phyloP scores from a whole-genome alignment of 2,797 vertebrate genomes.

The Macroramphosus scolopax region DNA sequence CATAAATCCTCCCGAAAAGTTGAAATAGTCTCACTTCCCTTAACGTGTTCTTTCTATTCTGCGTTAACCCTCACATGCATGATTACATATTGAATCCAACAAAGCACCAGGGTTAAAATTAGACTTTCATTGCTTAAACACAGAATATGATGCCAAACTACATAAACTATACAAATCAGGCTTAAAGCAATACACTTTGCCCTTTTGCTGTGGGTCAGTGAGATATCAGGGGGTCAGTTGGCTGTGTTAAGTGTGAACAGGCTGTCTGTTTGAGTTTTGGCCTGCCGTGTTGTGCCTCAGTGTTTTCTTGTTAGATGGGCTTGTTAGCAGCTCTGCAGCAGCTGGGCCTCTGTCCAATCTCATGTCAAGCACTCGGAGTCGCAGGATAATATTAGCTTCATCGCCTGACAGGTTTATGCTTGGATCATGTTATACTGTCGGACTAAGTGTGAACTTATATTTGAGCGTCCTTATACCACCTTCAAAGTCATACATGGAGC shows the following conservation, averaged over 20 bases:
- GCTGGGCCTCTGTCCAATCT: conserved; percentile 24
- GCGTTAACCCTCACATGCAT: not conserved
- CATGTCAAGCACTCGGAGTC: conserved; percentile 11
- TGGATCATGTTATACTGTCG: not conserved
- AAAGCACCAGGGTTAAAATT: too few species aligned
- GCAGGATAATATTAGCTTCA: conserved; percentile 9
- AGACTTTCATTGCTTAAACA: too few species aligned
- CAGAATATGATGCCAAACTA: too few species aligned
- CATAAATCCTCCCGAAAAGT: conserved; percentile 1
- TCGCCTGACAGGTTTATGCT: conserved; percentile 13
- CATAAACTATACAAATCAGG: too few species aligned
- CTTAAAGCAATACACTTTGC: too few species aligned
- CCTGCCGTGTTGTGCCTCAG: conserved; percentile 5
- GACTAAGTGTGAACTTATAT: too few species aligned
- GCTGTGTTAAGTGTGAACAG: conserved; percentile 14
- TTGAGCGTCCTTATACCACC: too few species aligned
- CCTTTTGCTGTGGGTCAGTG: not conserved
- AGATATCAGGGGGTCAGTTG: conserved; percentile 19
- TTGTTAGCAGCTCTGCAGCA: conserved; percentile 30
- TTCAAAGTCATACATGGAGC: too few species aligned
- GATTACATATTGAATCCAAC: not conserved
- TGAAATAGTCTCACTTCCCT: too few species aligned
- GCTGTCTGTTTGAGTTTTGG: conserved; percentile 4
- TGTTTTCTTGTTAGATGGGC: conserved; percentile 18
- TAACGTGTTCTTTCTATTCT: too few species aligned